Evolutionary conservation across 2,797 vertebrate species (phyloP), one percentile per base, ranked within the genome.

Genomic region (Sparidentex hasta): DNA sequence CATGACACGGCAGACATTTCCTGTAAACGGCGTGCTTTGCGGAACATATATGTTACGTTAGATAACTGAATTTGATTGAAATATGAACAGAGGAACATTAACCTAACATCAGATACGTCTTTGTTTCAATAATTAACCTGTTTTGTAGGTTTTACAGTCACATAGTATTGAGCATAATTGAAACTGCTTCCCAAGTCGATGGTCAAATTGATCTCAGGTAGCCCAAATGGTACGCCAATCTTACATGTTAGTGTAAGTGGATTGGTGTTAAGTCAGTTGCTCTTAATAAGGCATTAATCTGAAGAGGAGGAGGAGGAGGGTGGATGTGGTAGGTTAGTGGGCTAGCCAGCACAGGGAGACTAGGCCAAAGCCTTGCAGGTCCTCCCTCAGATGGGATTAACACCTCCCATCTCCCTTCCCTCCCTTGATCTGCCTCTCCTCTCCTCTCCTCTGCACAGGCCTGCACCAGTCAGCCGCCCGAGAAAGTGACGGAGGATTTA

Each of bases 211-310:
- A 73, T 81, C 54, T 50, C 18, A 27, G 79, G 38, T 64, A 46
- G 52, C 7, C 2, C 23, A 27, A 57, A 61, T 20, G 7, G 52
- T 76, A 71, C 1, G 20, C 52, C 67, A 21, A 79, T 86, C 69
- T 55, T 33, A 51, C 50, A 71, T 65, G 80, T 74, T 25, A 18
- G 67, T 73, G 78, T 96, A 95, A 96, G 91, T 95, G 93, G 95
- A 95, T 95, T 95, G 91, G 47, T 70, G 77, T 86, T 95, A 92
- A 94, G 76, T 91, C 90, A 90, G 90, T 94, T 94, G 90, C 88
- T 90, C 86, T 87, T 92, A 93, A 94, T 93, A 86, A 91, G 88
- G 85, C 85, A 91, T 94, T 95, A 95, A 95, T 93, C 93, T 92
- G 87, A 0, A 44, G 80, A 62, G 70, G 76, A 71, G 73, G 51